Percentiles rank a stretch among this genome's conserved stretches.
phyloP scores from a whole-genome alignment of 2,888 invertebrate genomes.

The Agrochola litura region DNA sequence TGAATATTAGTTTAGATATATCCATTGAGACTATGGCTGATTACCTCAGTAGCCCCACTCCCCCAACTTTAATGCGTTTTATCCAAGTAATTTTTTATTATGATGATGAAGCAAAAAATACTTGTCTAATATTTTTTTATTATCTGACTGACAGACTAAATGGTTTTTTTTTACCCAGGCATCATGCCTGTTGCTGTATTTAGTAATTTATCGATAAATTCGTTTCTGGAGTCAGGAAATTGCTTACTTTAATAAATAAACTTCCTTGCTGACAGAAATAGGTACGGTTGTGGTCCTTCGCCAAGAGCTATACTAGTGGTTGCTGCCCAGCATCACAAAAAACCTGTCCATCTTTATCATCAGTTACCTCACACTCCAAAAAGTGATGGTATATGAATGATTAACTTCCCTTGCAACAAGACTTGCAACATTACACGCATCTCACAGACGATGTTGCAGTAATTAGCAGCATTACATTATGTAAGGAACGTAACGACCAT shows the following conservation, averaged over 20 bases:
- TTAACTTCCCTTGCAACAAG: too few species aligned
- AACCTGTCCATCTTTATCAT: background rate
- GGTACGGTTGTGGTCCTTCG: too few species aligned
- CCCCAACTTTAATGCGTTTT: too few species aligned
- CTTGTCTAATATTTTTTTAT: too few species aligned
- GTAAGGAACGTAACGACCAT: conserved; percentile 37
- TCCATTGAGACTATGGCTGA: background rate
- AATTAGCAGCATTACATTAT: conserved; percentile 36
- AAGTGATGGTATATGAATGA: conserved; percentile 2
- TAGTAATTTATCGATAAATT: background rate
- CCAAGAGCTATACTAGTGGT: background rate
- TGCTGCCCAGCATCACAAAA: too few species aligned
- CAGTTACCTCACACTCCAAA: background rate
- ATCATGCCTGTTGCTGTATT: background rate
- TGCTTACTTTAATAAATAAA: too few species aligned
- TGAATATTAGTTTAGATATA: too few species aligned
- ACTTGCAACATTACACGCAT: conserved; percentile 46
- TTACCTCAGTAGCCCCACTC: background rate
- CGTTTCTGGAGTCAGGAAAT: background rate
- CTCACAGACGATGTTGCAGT: conserved; percentile 25
- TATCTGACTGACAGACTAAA: too few species aligned
- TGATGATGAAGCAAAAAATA: too few species aligned
- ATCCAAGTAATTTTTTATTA: too few species aligned
- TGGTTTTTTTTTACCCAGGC: too few species aligned
- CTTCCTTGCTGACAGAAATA: background rate